These are phyloP conservation scores for Ellobius talpinus DNA, from an alignment of 2,113 vertebrate genomes.

Conservation along the genomic window DNA sequence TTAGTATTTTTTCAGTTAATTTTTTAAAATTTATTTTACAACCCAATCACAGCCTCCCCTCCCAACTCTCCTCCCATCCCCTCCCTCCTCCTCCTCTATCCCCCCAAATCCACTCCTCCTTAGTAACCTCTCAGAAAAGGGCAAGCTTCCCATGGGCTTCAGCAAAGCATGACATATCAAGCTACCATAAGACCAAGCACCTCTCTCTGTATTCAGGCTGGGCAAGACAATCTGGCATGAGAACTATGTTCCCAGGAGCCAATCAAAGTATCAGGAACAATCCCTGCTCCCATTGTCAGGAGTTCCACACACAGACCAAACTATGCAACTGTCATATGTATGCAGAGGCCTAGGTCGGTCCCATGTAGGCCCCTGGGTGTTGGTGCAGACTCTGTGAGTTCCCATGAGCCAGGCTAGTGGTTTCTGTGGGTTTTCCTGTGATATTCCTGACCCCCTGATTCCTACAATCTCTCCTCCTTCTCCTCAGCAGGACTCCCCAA, in stretches of 20 bases:
- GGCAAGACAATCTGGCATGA: not conserved
- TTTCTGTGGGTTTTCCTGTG: not conserved
- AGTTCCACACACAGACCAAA: not conserved
- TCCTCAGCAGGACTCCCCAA: not conserved
- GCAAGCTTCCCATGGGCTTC: not conserved
- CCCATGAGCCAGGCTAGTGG: not conserved
- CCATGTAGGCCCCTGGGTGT: not conserved
- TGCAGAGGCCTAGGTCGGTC: not conserved
- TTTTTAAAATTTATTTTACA: not conserved
- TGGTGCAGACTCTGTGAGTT: not conserved
- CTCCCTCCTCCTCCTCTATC: not conserved
- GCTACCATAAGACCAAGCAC: not conserved
- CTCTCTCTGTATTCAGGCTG: not conserved
- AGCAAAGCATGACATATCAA: not conserved
- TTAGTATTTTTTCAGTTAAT: not conserved
- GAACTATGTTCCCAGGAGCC: not conserved
- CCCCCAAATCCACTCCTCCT: not conserved
- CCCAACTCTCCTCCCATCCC: not conserved
- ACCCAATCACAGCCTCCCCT: not conserved
- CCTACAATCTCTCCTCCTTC: not conserved
- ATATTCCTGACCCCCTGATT: not conserved
- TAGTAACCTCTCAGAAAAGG: not conserved
- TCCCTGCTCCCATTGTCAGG: not conserved
- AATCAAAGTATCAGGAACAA: not conserved
- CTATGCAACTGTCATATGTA: not conserved